These are phyloP conservation scores for Sorex maritimensis DNA, from an alignment of 2,797 vertebrate genomes.

Conservation along the genomic window DNA sequence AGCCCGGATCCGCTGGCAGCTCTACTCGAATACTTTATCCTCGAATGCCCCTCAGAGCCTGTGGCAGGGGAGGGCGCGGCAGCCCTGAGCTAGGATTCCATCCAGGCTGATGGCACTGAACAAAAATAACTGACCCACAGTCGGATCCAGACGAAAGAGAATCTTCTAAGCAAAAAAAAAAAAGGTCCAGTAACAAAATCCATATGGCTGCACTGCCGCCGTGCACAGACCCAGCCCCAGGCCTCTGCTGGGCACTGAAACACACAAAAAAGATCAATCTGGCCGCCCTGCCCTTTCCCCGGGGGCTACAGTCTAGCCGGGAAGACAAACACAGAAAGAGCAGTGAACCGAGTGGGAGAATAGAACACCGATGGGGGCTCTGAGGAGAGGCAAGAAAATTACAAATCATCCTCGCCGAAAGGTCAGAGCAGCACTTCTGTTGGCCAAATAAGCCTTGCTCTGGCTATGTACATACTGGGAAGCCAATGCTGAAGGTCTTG, in stretches of 20 bases:
- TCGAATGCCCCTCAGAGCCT: background rate
- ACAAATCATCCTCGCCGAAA: constrained; percentile 74
- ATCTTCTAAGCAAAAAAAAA: constrained; percentile 60
- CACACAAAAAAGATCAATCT: constrained; percentile 77
- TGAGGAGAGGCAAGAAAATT: constrained; percentile 47
- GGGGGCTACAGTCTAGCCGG: constrained; percentile 51
- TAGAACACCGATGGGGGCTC: background rate
- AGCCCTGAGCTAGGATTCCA: background rate
- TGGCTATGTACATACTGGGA: constrained; percentile 22
- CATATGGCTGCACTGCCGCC: constrained; percentile 69
- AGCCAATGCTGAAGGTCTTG: constrained; percentile 70
- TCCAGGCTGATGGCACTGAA: constrained; percentile 33
- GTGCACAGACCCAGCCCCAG: constrained; percentile 62
- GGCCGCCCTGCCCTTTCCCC: constrained; percentile 66
- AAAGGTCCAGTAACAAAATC: constrained; percentile 66
- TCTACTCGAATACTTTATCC: background rate
- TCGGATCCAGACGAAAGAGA: constrained; percentile 68
- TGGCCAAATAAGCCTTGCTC: constrained; percentile 37
- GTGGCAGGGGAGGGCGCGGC: background rate
- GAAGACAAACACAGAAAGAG: constrained; percentile 77
- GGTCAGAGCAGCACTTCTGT: constrained; percentile 63
- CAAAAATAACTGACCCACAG: constrained; percentile 80
- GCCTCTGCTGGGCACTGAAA: constrained; percentile 59
- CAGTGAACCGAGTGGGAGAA: constrained; percentile 29
- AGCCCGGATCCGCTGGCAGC: too few species aligned